Evolutionary conservation across 2,888 invertebrate genomes (phyloP).

Genomic region (Eudasyphora cyanicolor): DNA sequence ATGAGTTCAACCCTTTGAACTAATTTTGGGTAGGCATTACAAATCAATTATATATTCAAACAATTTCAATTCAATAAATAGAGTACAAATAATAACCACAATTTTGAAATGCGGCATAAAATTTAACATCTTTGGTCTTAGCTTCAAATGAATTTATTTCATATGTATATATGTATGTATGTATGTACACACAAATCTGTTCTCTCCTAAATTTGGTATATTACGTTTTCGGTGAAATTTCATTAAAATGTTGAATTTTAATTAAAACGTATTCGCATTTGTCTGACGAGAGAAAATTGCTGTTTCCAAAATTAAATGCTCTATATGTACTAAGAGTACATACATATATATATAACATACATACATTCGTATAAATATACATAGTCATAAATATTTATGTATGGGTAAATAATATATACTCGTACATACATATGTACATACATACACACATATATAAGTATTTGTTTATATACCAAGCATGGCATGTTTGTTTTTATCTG

Average conservation of each 20-base stretch:
- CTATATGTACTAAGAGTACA: too few species aligned
- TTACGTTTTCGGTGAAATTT: not conserved
- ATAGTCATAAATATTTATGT: not conserved
- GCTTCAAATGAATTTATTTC: not conserved
- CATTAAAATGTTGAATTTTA: constrained; percentile 1
- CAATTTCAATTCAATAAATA: too few species aligned
- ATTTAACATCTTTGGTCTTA: too few species aligned
- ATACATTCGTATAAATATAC: not conserved
- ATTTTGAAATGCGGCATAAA: too few species aligned
- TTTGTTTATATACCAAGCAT: not conserved
- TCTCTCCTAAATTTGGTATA: not conserved
- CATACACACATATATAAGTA: not conserved
- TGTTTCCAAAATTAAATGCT: not conserved
- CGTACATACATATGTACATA: not conserved
- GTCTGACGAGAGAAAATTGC: not conserved
- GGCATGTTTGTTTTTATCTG: constrained; percentile 1
- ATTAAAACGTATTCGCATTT: not conserved
- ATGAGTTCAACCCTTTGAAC: too few species aligned
- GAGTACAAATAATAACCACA: too few species aligned
- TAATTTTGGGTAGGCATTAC: too few species aligned
- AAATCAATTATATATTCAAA: too few species aligned
- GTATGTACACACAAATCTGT: not conserved
- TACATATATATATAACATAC: not conserved
- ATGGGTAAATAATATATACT: too few species aligned
- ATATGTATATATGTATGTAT: not conserved